Base-by-base conservation (phyloP, 2,113 vertebrate species). In the Meleagris gallopavo region DNA sequence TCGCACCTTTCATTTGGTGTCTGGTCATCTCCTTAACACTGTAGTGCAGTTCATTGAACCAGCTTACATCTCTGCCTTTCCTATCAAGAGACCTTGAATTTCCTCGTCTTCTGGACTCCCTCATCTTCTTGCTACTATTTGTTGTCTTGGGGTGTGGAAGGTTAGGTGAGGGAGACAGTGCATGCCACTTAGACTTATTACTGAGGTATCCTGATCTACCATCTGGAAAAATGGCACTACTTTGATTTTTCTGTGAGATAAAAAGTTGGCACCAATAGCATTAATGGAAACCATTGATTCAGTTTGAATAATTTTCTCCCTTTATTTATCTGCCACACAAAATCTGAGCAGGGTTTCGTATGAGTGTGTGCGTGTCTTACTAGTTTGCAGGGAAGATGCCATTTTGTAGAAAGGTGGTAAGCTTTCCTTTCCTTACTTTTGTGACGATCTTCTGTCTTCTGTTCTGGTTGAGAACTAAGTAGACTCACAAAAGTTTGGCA, bases 91-190 rank as follows among this genome's bases (percentile, higher is more conserved):
- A 24, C 25, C 52, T 60, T 32, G 13, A 36, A 45, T 45, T 46
- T 9, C 60, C 25, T 19, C 2, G 20, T n/a, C 3, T 2, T 24
- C 22, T 38, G 13, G 41, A 45, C 52, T 46, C 11, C 60, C 25
- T 19, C 2, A 24, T n/a, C 3, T 2, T 24, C 29, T 38, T 34
- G 22, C 38, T 10, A 5, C 16, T 43, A 9, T 13, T 2, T 11
- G 3, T 25, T 48, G 34, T 54, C 2, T 0, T 29, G 58, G 50
- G 38, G 32, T 22, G 21, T 61, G 70, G 60, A n/a, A 43, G 61
- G 45, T 38, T 19, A 45, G n/a, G 38, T 22, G 6, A 3, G 0
- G 15, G 34, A 73, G 60, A 3, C 0, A 0, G 18, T 12, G 25
- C 9, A 1, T 32, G 2, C 30, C 7, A 1, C 18, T 19, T 76